Base-by-base conservation (phyloP, 2,797 vertebrate genomes). In the Okamejei kenojei region DNA sequence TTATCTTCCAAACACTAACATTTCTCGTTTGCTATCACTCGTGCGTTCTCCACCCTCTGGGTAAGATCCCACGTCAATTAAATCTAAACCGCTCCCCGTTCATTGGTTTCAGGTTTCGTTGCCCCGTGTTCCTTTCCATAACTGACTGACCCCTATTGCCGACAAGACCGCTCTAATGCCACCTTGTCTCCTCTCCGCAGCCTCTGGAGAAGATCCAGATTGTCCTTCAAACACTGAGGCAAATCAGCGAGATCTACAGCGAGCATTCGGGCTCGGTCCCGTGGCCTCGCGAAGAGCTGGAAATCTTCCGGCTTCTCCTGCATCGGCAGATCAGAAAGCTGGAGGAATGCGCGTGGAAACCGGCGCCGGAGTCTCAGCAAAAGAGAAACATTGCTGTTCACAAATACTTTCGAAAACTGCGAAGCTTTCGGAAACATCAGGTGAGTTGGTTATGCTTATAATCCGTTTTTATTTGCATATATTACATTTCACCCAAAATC, bases 361-460 rank as follows among this genome's bases (percentile, higher is more conserved):
- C n/a, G 1, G 84, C n/a, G 0, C 8, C 84, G 21, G 84, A 35
- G 84, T 7, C 2, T 32, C n/a, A 7, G 19, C n/a, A 7, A 7
- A 68, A 32, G 61, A 68, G n/a, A 88, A 88, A 21, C n/a, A 8
- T 9, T 19, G 7, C n/a, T 17, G 68, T 68, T 35, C 21, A 88
- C 6, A 68, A 88, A 68, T 88, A 88, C 63, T 88, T 88, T 17
- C 32, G 15, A 32, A 88, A 88, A 68, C 63, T 88, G 17, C 7
- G 84, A 32, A 68, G 4, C n/a, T 88, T 88, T 68, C 84, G 65
- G n/a, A 88, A 88, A 63, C 84, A 68, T n/a, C 65, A 88, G 84
- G 84, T 88, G 84, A 3, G 84, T 8, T 19, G 65, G 32, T 86
- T 17, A 13, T 15, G 32, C 21, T 71, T 71, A 2, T 8, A 61